phyloP scores from a whole-genome alignment of 1,140 invertebrate species.

The Philotrypesis tridentata region DNA sequence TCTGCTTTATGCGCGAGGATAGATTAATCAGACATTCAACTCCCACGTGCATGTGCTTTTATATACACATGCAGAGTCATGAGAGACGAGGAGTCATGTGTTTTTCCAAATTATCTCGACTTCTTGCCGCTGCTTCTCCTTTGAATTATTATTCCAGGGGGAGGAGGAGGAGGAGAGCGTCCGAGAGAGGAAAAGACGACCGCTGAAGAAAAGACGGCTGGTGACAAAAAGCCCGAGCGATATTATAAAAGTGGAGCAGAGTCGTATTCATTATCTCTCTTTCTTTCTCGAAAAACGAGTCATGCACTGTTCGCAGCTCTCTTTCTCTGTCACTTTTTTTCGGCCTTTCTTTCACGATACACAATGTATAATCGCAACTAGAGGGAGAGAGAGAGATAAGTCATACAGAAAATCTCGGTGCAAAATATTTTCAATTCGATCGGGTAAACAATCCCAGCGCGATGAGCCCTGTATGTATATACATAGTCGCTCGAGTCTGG shows the following conservation, averaged over 20 bases:
- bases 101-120: slow-evolving; percentile 3
- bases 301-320: not conserved
- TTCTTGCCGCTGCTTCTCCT: not conserved
- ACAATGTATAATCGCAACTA: not conserved
- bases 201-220: not conserved
- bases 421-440: not conserved
- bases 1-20: not conserved
- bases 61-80: too few species aligned
- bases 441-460: not conserved
- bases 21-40: not conserved
- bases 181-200: too few species aligned
- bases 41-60: not conserved
- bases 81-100: too few species aligned
- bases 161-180: not conserved
- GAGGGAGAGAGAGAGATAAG: not conserved
- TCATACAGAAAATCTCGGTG: not conserved
- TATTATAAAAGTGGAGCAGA: slow-evolving; percentile 24
- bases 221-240: not conserved
- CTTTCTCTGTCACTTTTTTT: not conserved
- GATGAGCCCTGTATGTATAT: not conserved
- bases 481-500: too few species aligned
- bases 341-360: not conserved
- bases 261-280: slow-evolving; percentile 25
- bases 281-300: slow-evolving; percentile 9
- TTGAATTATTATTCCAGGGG: not conserved